These are phyloP conservation scores for Galendromus occidentalis DNA, from an alignment of 1,140 invertebrate genomes.

Conservation along the genomic window DNA sequence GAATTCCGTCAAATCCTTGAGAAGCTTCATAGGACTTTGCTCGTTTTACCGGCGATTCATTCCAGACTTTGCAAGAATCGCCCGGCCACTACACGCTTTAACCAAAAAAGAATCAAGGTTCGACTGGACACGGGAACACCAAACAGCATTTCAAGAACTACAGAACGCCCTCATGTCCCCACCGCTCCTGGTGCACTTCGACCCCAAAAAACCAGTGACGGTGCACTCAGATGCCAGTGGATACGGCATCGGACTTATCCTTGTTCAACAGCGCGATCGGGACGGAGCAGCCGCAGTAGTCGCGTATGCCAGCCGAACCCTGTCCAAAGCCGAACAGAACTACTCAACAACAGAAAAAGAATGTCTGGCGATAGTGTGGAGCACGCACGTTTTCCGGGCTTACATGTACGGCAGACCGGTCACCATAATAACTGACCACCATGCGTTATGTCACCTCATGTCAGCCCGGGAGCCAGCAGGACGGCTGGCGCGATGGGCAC, in stretches of 20 bases:
- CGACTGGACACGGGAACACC: slow-evolving; percentile 19
- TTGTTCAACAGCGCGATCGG: slow-evolving; percentile 10
- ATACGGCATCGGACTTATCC: slow-evolving; percentile 12
- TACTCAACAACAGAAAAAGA: slow-evolving; percentile 19
- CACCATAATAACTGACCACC: slow-evolving; percentile 31
- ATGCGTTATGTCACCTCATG: slow-evolving; percentile 29
- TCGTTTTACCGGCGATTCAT: slow-evolving; percentile 22
- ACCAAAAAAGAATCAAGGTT: slow-evolving; percentile 19
- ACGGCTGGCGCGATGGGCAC: slow-evolving; percentile 30
- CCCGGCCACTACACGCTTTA: no score
- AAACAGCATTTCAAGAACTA: slow-evolving; percentile 21
- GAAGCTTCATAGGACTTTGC: slow-evolving; percentile 14
- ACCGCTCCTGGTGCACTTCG: slow-evolving; percentile 24
- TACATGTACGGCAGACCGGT: slow-evolving; percentile 20
- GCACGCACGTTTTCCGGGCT: slow-evolving; percentile 17
- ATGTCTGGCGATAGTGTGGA: slow-evolving; percentile 20
- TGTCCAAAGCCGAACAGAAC: slow-evolving; percentile 14
- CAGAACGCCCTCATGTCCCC: slow-evolving; percentile 18
- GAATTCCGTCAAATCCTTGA: slow-evolving; percentile 22
- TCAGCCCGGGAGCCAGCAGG: slow-evolving; percentile 27
- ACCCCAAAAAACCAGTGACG: slow-evolving; percentile 31
- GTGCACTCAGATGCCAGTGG: slow-evolving; percentile 13
- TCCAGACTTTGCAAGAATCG: slow-evolving; percentile 21
- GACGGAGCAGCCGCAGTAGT: not conserved
- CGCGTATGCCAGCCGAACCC: not conserved